Conservation (phyloP, 2,888 invertebrate species). For the Trilocha varians region DNA sequence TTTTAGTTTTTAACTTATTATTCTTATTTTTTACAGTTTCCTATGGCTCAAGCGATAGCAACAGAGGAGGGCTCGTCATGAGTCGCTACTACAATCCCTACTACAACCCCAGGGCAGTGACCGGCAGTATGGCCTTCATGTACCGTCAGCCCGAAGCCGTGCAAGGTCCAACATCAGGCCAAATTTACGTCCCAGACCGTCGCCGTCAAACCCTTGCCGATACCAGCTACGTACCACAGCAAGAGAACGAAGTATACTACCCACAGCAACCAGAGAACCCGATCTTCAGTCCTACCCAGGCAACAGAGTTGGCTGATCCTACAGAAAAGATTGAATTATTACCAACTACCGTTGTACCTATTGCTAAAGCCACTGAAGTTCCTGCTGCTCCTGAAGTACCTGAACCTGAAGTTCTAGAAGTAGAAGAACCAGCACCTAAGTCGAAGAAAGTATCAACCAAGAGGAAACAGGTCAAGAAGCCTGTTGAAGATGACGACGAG, state of each 20-base stretch:
- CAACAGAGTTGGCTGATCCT: constrained; percentile 41
- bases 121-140: constrained; percentile 59
- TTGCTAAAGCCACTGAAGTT: constrained; percentile 8
- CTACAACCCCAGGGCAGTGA: constrained; percentile 39
- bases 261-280: constrained; percentile 40
- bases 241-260: constrained; percentile 58
- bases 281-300: constrained; percentile 31
- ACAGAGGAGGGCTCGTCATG: constrained; percentile 54
- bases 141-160: constrained; percentile 41
- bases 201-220: constrained; percentile 53
- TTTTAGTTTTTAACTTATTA: too few relatives aligned
- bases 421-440: constrained; percentile 38
- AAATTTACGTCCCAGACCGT: constrained; percentile 56
- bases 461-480: constrained; percentile 52
- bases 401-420: constrained; percentile 53
- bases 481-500: constrained; percentile 61
- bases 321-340: constrained; percentile 43
- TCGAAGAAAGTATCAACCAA: constrained; percentile 47
- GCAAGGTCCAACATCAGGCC: constrained; percentile 35
- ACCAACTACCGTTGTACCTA: constrained; percentile 39
- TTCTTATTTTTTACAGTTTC: constrained; percentile 41
- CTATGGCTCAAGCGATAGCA: constrained; percentile 47
- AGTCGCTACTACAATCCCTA: constrained; percentile 64
- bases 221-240: constrained; percentile 38
- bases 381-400: constrained; percentile 41